Percentiles rank a stretch among this genome's conserved stretches.
phyloP scores from a whole-genome alignment of 1,140 invertebrate genomes.

The Cydia fagiglandana region DNA sequence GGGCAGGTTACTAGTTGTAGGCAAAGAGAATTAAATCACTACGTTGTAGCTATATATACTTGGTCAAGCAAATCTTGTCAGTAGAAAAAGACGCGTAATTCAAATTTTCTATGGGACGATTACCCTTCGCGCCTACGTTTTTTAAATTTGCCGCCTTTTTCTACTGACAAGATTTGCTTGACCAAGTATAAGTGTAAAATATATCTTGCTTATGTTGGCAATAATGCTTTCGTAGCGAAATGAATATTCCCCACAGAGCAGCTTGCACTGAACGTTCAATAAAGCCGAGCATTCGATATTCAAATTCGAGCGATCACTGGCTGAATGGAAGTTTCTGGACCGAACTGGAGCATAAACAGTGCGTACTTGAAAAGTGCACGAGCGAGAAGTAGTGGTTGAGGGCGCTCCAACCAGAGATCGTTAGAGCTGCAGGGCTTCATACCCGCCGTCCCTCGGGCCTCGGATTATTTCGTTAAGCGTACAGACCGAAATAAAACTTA shows the following conservation, averaged over 20 bases:
- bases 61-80: too few species aligned
- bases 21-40: too few species aligned
- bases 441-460: constrained; percentile 41
- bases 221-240: not conserved
- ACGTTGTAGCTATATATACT: too few species aligned
- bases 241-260: constrained; percentile 15
- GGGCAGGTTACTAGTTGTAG: too few species aligned
- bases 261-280: constrained; percentile 32
- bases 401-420: constrained; percentile 47
- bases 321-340: constrained; percentile 49
- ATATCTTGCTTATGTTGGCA: constrained; percentile 32
- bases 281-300: constrained; percentile 43
- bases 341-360: constrained; percentile 61
- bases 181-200: not conserved
- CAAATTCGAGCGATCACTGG: constrained; percentile 42
- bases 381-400: constrained; percentile 54
- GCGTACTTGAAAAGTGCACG: constrained; percentile 65
- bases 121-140: too few species aligned
- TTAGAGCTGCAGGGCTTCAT: constrained; percentile 51
- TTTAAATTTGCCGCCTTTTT: too few species aligned
- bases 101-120: too few species aligned
- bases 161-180: too few species aligned
- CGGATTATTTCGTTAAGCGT: constrained; percentile 53
- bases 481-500: constrained; percentile 45
- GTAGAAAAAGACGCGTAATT: too few species aligned